Base-by-base conservation (phyloP, 2,113 vertebrate species). In the Bubo scandiacus region DNA sequence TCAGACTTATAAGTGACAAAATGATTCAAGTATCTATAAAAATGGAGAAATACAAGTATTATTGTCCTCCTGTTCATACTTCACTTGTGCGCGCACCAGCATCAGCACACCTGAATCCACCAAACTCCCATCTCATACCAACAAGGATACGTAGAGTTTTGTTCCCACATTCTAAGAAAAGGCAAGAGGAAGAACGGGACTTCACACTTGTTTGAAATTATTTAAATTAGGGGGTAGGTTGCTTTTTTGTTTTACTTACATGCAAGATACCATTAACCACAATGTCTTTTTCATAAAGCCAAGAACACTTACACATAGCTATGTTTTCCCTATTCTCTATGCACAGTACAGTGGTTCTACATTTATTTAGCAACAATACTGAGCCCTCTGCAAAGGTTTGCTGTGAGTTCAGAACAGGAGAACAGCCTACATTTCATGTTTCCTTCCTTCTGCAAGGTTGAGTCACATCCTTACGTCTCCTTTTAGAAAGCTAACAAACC, bases 371-470 rank as follows among this genome's bases (percentile, higher is more conserved):
- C 36, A 92, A 88, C 40, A 77, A 58, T 21, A 65, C 22, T 17
- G 15, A 94, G 49, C 36, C 62, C 59, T 62, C 68, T 49, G 66
- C 80, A 95, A 83, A 87, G 67, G 75, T 86, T 54, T 94, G 92
- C 71, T 82, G 0, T 15, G 83, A 95, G 85, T 82, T 94, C 94
- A 68, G 49, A 90, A 93, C 43, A 86, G n/a, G 49, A 90, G 79
- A 83, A 85, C 68, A 92, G 92, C 55, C 84, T 92, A 71, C 88
- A 95, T 86, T 97, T 97, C 86, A 81, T 40, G 13, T 75, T 97
- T 97, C 97, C 97, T 97, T 97, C 97, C 97, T 97, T 94, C 82
- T 97, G 85, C 63, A 91, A 90, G 81, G 71, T 95, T 96, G 95
- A 97, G 95, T 97, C 97, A 97, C 86, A 97, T 97, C 96, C 96